Percentiles rank a stretch among this genome's conserved stretches.
Evolutionary conservation across 2,797 vertebrate species (phyloP).

Genomic region (Gadopsis marmoratus): DNA sequence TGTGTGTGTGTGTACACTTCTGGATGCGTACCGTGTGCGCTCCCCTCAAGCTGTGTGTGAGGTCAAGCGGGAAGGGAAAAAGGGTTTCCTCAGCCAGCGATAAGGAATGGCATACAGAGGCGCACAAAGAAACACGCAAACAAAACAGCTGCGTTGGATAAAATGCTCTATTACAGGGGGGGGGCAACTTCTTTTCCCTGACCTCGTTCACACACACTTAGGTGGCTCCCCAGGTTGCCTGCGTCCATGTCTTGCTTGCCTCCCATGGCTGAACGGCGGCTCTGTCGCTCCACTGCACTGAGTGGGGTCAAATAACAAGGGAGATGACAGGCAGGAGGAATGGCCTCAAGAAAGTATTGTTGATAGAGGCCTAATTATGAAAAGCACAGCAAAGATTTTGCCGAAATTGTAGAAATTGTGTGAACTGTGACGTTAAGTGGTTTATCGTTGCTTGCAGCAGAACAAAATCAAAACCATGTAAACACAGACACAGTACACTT

Average conservation of each 20-base stretch:
- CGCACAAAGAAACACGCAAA: slow-evolving; percentile 15
- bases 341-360: slow-evolving; percentile 38
- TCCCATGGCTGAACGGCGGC: slow-evolving; percentile 34
- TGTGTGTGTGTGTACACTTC: slow-evolving; percentile 20
- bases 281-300: slow-evolving; percentile 41
- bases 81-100: slow-evolving; percentile 59
- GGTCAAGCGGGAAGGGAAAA: slow-evolving; percentile 54
- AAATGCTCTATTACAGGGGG: slow-evolving; percentile 31
- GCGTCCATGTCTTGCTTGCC: slow-evolving; percentile 51
- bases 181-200: background rate
- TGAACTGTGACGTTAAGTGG: background rate
- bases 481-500: slow-evolving; percentile 61
- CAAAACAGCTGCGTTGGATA: slow-evolving; percentile 37
- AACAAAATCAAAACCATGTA: slow-evolving; percentile 12
- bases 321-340: slow-evolving; percentile 15
- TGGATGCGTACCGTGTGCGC: slow-evolving; percentile 13
- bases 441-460: background rate
- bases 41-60: slow-evolving; percentile 53
- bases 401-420: background rate
- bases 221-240: slow-evolving; percentile 48
- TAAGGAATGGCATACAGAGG: slow-evolving; percentile 60
- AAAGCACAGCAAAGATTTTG: background rate
- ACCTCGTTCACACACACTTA: slow-evolving; percentile 14
- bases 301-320: slow-evolving; percentile 51
- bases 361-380: slow-evolving; percentile 19